A percentile compares a stretch with the other conserved stretches of the same genome.
These are phyloP conservation scores for Agrotis exclamationis DNA, from an alignment of 2,888 invertebrate species.

Conservation along the genomic window DNA sequence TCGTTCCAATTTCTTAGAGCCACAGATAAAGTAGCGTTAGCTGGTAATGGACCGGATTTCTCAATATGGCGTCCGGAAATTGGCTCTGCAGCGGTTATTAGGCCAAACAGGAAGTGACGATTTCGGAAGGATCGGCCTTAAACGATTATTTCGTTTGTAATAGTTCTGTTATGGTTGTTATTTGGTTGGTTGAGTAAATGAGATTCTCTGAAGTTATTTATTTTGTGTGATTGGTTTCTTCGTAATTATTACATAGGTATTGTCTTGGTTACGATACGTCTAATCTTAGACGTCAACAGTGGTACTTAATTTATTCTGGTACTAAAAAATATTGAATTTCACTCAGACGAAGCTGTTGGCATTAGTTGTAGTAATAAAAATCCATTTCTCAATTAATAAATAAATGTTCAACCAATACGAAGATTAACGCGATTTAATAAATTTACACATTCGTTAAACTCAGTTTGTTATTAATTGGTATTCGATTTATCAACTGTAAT, in stretches of 20 bases:
- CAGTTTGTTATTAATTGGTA: conserved; percentile 44
- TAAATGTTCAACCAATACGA: background rate
- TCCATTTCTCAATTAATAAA: background rate
- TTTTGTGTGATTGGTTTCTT: background rate
- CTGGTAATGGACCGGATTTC: conserved; percentile 58
- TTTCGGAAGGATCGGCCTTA: conserved; percentile 34
- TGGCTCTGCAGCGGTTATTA: conserved; percentile 59
- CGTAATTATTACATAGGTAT: background rate
- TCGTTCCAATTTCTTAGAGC: conserved; percentile 30
- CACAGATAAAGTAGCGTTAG: conserved; percentile 45
- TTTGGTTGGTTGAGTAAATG: conserved; percentile 7
- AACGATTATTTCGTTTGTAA: conserved; percentile 43
- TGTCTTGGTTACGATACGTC: no score
- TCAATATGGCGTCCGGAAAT: conserved; percentile 67
- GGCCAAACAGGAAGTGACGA: conserved; percentile 61
- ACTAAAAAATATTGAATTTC: no score
- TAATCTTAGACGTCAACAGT: no score
- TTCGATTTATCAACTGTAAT: conserved; percentile 51
- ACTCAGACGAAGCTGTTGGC: no score
- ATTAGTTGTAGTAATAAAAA: background rate
- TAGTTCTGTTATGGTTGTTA: conserved; percentile 8
- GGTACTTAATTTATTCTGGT: no score
- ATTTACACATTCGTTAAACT: conserved; percentile 17
- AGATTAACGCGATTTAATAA: conserved; percentile 38
- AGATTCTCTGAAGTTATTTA: background rate